Conservation (phyloP, 2,888 invertebrate genomes). For the Drosophila nigritarsus region DNA sequence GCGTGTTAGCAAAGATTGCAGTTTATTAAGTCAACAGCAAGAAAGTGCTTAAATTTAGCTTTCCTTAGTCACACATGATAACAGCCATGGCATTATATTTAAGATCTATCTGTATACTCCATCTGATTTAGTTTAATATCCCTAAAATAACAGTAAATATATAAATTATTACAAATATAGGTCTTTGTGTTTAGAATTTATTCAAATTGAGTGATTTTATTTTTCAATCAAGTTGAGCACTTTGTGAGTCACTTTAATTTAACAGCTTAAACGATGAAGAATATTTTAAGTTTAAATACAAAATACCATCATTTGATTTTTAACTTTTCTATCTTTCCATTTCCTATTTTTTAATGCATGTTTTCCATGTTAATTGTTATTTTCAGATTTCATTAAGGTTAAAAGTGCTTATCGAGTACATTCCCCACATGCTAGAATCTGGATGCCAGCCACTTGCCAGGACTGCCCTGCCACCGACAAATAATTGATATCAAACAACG, state of each 20-base stretch:
- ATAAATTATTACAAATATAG: neutral
- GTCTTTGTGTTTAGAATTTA: neutral
- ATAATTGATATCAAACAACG: conserved; percentile 68
- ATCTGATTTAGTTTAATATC: neutral
- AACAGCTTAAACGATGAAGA: too few relatives aligned
- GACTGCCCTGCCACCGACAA: conserved; percentile 15
- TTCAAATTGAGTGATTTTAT: neutral
- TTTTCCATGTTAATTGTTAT: neutral
- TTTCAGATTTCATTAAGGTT: conserved; percentile 26
- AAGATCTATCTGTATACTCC: neutral
- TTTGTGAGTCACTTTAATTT: neutral
- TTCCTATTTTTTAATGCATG: neutral
- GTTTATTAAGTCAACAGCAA: conserved; percentile 5
- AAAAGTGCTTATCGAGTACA: neutral
- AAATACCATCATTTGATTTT: neutral
- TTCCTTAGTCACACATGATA: neutral
- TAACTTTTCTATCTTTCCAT: neutral
- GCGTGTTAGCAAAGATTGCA: conserved; percentile 1
- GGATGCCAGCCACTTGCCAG: conserved; percentile 62
- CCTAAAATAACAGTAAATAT: neutral
- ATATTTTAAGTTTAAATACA: too few relatives aligned
- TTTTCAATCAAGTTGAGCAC: too few relatives aligned
- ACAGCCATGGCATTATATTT: neutral
- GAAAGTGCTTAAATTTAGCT: neutral
- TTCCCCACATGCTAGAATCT: conserved; percentile 19